Evolutionary conservation across 2,113 vertebrate genomes (phyloP), one percentile per base, ranked within the genome.

Genomic region (Abramis brama): DNA sequence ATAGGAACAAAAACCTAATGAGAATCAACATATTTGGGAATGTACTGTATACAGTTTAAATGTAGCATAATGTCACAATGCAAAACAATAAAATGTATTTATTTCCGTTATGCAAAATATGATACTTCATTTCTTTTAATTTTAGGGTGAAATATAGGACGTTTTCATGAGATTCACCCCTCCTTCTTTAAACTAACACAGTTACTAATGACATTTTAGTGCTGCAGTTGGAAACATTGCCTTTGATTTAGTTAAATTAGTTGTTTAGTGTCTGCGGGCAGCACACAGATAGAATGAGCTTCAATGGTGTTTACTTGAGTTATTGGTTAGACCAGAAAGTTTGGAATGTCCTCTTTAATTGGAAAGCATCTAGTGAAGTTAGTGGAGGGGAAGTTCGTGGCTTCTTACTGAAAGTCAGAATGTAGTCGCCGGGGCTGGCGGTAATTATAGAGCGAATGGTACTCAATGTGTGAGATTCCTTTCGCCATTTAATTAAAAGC

Each of bases 401-500:
- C 75, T 66, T 55, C 66, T 50, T 30, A 55, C n/a, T 43, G 11
- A 68, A 66, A 59, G 21, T 23, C 3, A 11, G 5, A 43, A 30
- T 66, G 57, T 64, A 13, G 55, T 43, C 30, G 13, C 12, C 23
- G 36, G 6, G 59, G 62, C 66, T 64, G 47, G 76, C 17, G 21
- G 76, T 84, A 76, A 86, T 85, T 86, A 85, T 45, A 52, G 50
- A 78, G 43, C 12, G 7, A n/a, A 57, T 52, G 68, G 77, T 85
- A 73, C 60, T 85, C 27, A 25, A 57, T 25, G 60, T 68, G 47
- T 75, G 17, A 75, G 33, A 33, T 81, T 86, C 11, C 23, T 86
- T 86, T 84, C 23, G 12, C 45, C 47, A 13, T 82, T 82, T 82
- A 82, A 82, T 82, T 70, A 82, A 82, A 82, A 62, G 71, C 71